Base-by-base conservation (phyloP, 2,113 vertebrate species). In the Noctilio leporinus region DNA sequence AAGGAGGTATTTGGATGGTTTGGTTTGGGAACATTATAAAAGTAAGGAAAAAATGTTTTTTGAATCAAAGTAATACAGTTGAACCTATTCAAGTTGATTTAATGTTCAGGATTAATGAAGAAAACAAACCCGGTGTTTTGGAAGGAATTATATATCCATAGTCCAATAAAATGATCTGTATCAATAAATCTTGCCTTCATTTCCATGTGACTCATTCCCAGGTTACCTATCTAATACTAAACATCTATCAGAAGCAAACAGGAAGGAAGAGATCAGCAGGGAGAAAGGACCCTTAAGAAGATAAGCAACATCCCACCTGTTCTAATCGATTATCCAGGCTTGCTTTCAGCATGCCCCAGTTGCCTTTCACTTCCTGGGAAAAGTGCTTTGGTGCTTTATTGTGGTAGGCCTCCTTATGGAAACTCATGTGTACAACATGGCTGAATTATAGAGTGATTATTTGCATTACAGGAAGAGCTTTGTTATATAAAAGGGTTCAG, bases 251-350 rank as follows among this genome's bases (percentile, higher is more conserved):
- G 88, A 95, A 85, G 80, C 76, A 55, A 94, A 83, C 76, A 94
- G 95, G 92, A 92, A 96, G 64, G 81, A 96, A 96, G 81, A 92
- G 43, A 87, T 88, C 62, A 86, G 85, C 19, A 67, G 88, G 67
- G 65, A 92, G 38, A 73, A 87, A 51, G 65, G 43, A 93, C 26
- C 35, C 90, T 82, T 75, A 77, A 57, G 81, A 87, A 94, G 72
- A 86, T 15, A 82, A 53, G 69, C 88, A 73, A 5, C 49, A 73
- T 64, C 76, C 47, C 81, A 70, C 91, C 67, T 97, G 91, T 85
- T 93, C 82, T 85, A 77, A 45, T 95, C 28, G 20, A 75, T 96
- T 94, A 64, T 95, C 81, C 81, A 96, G 94, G 76, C 77, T 89
- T 43, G 53, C 65, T 92, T 81, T 78, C 45, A 53, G 78, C 75